These are phyloP conservation scores for Drosophila repleta DNA, from an alignment of 1,140 invertebrate species.

Conservation along the genomic window DNA sequence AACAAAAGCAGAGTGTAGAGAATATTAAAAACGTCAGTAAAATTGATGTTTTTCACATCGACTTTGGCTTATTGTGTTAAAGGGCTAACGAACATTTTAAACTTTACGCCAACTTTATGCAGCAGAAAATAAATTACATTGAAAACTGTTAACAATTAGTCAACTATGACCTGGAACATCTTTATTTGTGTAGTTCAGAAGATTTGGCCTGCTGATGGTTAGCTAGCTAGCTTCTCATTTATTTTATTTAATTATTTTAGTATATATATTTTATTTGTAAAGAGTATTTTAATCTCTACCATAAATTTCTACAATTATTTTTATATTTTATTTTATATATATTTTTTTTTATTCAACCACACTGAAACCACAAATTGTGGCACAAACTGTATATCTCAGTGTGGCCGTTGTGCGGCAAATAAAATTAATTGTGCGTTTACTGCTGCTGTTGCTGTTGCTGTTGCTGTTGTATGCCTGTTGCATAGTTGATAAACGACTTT, in stretches of 20 bases:
- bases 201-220: no score
- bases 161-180: no score
- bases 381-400: constrained; percentile 12
- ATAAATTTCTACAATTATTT: neutral
- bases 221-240: no score
- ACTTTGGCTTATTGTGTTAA: constrained; percentile 39
- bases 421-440: constrained; percentile 20
- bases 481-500: constrained; percentile 18
- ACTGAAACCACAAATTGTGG: constrained; percentile 12
- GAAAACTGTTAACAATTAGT: no score
- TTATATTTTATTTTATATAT: neutral
- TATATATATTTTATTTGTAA: no score
- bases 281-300: neutral
- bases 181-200: no score
- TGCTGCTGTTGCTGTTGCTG: neutral
- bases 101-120: no score
- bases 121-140: no score
- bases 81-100: constrained; percentile 7
- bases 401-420: constrained; percentile 18
- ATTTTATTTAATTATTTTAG: no score
- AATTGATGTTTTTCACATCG: constrained; percentile 35
- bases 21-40: constrained; percentile 43
- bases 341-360: neutral
- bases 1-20: neutral
- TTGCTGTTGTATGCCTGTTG: constrained; percentile 1